Base-by-base conservation (phyloP, 2,888 invertebrate genomes). In the Piscicola geometra region DNA sequence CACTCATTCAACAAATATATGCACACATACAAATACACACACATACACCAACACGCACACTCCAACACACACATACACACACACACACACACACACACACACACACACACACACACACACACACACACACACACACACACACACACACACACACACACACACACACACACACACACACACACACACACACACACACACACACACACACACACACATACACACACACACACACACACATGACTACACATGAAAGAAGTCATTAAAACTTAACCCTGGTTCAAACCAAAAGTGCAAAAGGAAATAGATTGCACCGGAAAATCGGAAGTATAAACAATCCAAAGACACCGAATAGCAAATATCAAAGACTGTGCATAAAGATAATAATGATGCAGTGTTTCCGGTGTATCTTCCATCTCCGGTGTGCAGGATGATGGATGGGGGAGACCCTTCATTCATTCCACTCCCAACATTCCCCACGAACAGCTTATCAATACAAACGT, bases 241-340 rank as follows among this genome's bases (percentile, higher is more conserved):
- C 25, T 25, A 21, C 60, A 56, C 60, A 56, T n/a, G 21, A n/a
- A 25, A 56, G 60, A 56, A 18, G 60, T n/a, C 60, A 56, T 56
- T 56, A 56, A 56, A 56, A 56, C 60, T 56, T 56, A 56, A 56
- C 60, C 60, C 60, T 3, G n/a, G 60, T 56, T 56, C 60, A 56
- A 56, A 56, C 60, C n/a, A n/a, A 56, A 56, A 56, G 60, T 56
- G 60, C 60, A 56, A 25, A 18, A 56, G 60, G 60, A 56, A 56
- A 56, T 56, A 56, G 60, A 56, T 56, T 56, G 60, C 60, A 56
- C 60, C 25, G 60, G n/a, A 56, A 15, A 56, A 56, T 56, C 60
- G 60, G 60, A 56, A 56, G 60, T 56, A 56, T 56, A 56, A 56
- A 25, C 60, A 56, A 56, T 56, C 60, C 60, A 56, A 56, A 56